A percentile compares a stretch with the other conserved stretches of the same genome.
Evolutionary conservation across 2,888 invertebrate species (phyloP).

Genomic region (Congeria kusceri): DNA sequence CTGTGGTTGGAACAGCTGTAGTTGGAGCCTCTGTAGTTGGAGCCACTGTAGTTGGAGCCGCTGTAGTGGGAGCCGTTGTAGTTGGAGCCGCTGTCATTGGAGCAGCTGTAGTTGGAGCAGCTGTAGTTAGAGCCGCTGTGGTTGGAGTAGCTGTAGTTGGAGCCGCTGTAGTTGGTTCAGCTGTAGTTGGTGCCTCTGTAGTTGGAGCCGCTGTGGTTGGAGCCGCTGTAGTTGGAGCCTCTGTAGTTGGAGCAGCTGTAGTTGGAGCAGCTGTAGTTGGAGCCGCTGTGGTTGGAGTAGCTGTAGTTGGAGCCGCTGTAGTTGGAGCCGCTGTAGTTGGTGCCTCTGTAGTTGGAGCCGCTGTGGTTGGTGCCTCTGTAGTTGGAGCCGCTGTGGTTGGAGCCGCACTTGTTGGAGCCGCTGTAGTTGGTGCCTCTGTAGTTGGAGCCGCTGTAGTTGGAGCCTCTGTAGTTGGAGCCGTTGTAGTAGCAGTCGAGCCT

Average conservation of each 20-base stretch:
- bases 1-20: neutral
- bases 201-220: neutral
- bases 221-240: neutral
- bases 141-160: conserved; percentile 4
- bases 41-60: neutral
- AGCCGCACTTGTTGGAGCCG: neutral
- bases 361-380: neutral
- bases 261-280: neutral
- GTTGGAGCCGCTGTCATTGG: neutral
- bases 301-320: neutral
- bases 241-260: neutral
- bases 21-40: neutral
- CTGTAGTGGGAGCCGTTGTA: neutral
- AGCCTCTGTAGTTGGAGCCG: neutral
- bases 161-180: neutral
- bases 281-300: neutral
- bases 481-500: too few species aligned
- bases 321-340: neutral
- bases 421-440: neutral
- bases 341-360: neutral
- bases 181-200: neutral
- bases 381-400: neutral
- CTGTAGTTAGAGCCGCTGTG: neutral
- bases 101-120: neutral
- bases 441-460: neutral